A percentile compares a stretch with the other conserved stretches of the same genome.
phyloP scores from a whole-genome alignment of 2,888 invertebrate genomes.

The Conistra vaccinii region DNA sequence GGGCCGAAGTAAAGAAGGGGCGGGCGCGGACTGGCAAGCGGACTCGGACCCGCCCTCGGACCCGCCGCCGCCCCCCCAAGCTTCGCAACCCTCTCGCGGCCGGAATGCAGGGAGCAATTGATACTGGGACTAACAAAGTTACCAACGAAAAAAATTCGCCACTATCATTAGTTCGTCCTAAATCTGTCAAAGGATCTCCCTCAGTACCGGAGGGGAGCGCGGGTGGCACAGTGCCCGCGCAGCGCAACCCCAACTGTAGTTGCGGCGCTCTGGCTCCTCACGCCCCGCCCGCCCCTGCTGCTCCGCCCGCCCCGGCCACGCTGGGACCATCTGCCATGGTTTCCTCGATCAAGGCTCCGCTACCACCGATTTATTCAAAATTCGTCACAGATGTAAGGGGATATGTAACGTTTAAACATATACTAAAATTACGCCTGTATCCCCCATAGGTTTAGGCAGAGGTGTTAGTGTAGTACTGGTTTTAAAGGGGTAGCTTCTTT shows the following conservation, averaged over 20 bases:
- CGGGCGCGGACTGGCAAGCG: not conserved
- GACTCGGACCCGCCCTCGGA: not conserved
- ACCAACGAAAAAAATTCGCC: not conserved
- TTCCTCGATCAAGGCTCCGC: conserved; percentile 1
- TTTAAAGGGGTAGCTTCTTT: not conserved
- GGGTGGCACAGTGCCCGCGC: not conserved
- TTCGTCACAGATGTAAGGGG: conserved; percentile 20
- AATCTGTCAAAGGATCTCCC: not conserved
- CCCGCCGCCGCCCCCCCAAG: too few relatives aligned
- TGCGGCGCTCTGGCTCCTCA: too few relatives aligned
- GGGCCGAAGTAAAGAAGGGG: not conserved
- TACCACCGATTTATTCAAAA: conserved; percentile 27
- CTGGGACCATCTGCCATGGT: not conserved
- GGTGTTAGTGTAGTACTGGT: not conserved
- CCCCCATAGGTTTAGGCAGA: too few relatives aligned
- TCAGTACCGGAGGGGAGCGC: not conserved
- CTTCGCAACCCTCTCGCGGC: not conserved
- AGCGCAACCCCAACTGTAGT: not conserved
- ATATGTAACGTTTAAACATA: conserved; percentile 6
- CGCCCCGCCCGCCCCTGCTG: not conserved
- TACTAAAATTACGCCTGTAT: not conserved
- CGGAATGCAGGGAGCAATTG: too few relatives aligned
- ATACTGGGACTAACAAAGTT: too few relatives aligned
- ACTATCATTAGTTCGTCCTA: not conserved
- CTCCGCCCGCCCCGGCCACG: not conserved